Conservation (phyloP, 2,888 invertebrate genomes). For the Automeris io region DNA sequence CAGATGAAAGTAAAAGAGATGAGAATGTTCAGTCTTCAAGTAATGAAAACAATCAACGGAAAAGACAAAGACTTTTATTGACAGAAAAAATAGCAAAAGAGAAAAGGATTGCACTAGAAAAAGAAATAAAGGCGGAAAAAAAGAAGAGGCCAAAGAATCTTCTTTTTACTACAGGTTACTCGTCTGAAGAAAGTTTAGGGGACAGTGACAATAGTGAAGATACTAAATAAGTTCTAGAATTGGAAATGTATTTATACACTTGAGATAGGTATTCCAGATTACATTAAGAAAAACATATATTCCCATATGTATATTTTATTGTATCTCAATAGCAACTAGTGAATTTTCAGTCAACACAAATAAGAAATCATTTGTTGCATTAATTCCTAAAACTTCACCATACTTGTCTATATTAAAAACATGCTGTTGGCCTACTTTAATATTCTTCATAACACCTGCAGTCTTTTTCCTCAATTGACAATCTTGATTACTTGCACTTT, state of each 20-base stretch:
- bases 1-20: neutral
- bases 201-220: slow-evolving; percentile 39
- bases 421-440: slow-evolving; percentile 85
- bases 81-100: slow-evolving; percentile 64
- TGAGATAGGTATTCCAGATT: too few relatives aligned
- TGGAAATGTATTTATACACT: slow-evolving; percentile 12
- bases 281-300: slow-evolving; percentile 7
- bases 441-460: slow-evolving; percentile 68
- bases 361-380: slow-evolving; percentile 80
- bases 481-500: slow-evolving; percentile 69
- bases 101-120: slow-evolving; percentile 58
- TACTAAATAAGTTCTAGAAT: slow-evolving; percentile 9
- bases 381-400: slow-evolving; percentile 84
- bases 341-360: slow-evolving; percentile 80
- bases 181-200: slow-evolving; percentile 63
- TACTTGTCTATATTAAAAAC: slow-evolving; percentile 81
- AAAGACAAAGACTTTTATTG: slow-evolving; percentile 43
- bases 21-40: neutral
- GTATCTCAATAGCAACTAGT: slow-evolving; percentile 68
- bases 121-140: slow-evolving; percentile 59
- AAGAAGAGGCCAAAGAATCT: slow-evolving; percentile 72
- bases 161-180: slow-evolving; percentile 70
- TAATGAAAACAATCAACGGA: slow-evolving; percentile 20
- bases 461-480: slow-evolving; percentile 82
- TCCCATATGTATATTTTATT: slow-evolving; percentile 18